Evolutionary conservation across 2,888 invertebrate genomes (phyloP), one percentile per base, ranked within the genome.

Genomic region (Pseudanteris insignis): DNA sequence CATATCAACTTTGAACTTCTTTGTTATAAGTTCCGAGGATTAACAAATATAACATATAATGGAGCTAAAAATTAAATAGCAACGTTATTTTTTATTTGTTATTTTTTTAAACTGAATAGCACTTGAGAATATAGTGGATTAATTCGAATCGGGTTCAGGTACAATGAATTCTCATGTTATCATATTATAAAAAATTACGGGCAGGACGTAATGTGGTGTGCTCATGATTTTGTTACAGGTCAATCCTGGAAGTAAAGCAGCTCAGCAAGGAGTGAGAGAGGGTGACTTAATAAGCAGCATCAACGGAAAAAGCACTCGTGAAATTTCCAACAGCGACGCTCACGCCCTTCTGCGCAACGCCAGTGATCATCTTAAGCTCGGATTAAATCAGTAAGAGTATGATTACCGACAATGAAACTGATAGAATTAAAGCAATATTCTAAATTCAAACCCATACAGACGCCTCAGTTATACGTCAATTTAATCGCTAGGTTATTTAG

Each of bases 191-290:
- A n/a, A n/a, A n/a, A n/a, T n/a, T n/a, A n/a, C n/a, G n/a, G 8
- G n/a, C 10, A 12, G 4, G 12, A 30, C 12, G 4, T 30, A 11
- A 30, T 30, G 8, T 43, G 33, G 26, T 25, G 15, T 43, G 37
- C 32, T 47, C 37, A 28, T 55, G 32, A 53, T 62, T 53, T 33
- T 70, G 69, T 86, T 87, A 44, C 85, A 92, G 92, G 91, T 92
- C 70, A 92, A 92, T 81, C 91, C 91, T 6, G 91, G 91, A 46
- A 89, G 92, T 70, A 91, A 92, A 78, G 91, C 92, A n/a, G 88
- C 90, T 18, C 82, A 88, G 68, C 86, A 88, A 72, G 92, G 92
- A 4, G 85, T 92, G 48, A 82, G 90, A 44, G 92, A 92, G 77
- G 92, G 92, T 25, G 92, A 92, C 80, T 84, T 90, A 67, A 89